Evolutionary conservation across 2,888 invertebrate species (phyloP), one percentile per base, ranked within the genome.

Genomic region (Drosophila ochracea): DNA sequence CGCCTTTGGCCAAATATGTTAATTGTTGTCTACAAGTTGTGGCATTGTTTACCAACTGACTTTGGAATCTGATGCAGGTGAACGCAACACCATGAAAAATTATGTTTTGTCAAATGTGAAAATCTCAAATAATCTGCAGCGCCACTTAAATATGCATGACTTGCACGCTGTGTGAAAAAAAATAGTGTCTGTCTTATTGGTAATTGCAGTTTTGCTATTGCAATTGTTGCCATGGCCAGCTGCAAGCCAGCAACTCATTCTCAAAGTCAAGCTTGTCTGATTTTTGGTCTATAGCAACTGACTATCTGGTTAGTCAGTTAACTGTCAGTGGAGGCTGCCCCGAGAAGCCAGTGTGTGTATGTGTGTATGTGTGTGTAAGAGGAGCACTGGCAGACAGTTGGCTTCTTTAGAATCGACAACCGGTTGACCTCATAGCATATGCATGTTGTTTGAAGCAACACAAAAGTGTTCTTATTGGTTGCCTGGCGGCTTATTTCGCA

Each of bases 371-470:
- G 10, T 39, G 9, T 41, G 41, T 21, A 47, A 47, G 47, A 25
- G 47, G 16, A 21, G 47, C 47, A 25, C 47, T 59, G 69, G 62
- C 77, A 76, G 60, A 61, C 47, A 72, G 73, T 78, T 64, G 61
- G 62, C 87, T 78, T 70, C 79, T 80, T 68, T 73, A 76, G 85
- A 80, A 84, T 33, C 76, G 47, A 63, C 73, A 88, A 88, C 88
- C 88, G 89, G 88, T 89, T 83, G 87, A 87, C 88, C 88, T 88
- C 84, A 83, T 78, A 82, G 82, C 79, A 74, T 68, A 82, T 84
- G 76, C 84, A 87, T 75, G 82, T 66, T 81, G 82, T 72, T 77
- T 73, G 75, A 60, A 72, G 82, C 68, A 72, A 67, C 72, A 73
- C 10, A 58, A 81, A 81, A 76, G 59, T 77, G 69, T 83, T 87